Evolutionary conservation across 2,888 invertebrate genomes (phyloP).

Genomic region (Aspidapion aeneum): DNA sequence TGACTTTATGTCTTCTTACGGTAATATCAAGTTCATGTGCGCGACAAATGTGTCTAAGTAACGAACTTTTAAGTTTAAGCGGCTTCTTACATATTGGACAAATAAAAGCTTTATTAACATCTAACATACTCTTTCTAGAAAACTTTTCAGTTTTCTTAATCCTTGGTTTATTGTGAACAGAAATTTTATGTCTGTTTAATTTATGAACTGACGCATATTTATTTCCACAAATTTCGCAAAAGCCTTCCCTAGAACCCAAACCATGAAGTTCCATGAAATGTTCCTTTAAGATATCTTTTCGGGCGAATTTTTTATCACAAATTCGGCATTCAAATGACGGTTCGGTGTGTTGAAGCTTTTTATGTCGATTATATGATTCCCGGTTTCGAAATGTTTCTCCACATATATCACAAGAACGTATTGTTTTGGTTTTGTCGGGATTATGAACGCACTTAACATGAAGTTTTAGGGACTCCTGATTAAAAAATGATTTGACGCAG

Average conservation of each 20-base stretch:
- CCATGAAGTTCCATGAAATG: conserved; percentile 46
- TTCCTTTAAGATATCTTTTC: conserved; percentile 26
- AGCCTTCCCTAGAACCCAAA: conserved; percentile 18
- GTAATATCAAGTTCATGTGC: conserved; percentile 35
- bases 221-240: background rate
- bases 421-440: conserved; percentile 10
- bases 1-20: conserved; percentile 25
- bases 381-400: background rate
- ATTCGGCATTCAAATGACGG: conserved; percentile 30
- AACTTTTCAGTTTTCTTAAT: no score
- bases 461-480: conserved; percentile 32
- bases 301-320: conserved; percentile 31
- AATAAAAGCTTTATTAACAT: conserved; percentile 5
- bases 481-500: conserved; percentile 37
- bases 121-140: no score
- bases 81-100: conserved; percentile 33
- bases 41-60: conserved; percentile 30
- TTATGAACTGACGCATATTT: background rate
- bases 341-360: conserved; percentile 40
- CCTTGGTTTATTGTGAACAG: background rate
- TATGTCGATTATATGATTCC: conserved; percentile 38
- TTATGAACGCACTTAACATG: conserved; percentile 35
- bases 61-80: conserved; percentile 27
- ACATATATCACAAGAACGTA: conserved; percentile 4
- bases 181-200: background rate